These are phyloP conservation scores for Agrypnia vestita DNA, from an alignment of 1,140 invertebrate genomes.

Conservation along the genomic window DNA sequence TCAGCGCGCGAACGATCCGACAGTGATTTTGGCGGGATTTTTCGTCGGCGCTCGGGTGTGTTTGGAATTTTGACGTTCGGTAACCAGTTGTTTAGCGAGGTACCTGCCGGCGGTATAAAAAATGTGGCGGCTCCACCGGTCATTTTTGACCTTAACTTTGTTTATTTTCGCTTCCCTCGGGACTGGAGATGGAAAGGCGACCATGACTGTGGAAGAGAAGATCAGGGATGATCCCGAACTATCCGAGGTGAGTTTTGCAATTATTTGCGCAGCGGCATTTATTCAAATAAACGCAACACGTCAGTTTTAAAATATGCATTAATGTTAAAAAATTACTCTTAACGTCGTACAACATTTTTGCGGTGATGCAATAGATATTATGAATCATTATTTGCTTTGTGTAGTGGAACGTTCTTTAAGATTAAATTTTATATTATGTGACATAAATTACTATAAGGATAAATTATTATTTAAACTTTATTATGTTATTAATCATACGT, in stretches of 20 bases:
- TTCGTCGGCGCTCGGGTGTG: slow-evolving; percentile 31
- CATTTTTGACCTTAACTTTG: slow-evolving; percentile 40
- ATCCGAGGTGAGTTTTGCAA: slow-evolving; percentile 53
- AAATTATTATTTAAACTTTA: no score
- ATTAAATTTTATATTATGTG: no score
- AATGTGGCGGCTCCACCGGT: slow-evolving; percentile 47
- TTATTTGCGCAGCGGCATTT: no score
- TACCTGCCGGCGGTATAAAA: slow-evolving; percentile 35
- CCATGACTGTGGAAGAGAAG: slow-evolving; percentile 54
- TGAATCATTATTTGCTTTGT: no score
- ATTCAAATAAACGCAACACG: no score
- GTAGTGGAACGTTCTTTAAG: no score
- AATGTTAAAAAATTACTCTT: no score
- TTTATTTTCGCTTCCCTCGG: slow-evolving; percentile 42
- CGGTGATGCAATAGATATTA: no score
- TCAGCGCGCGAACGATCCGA: neutral
- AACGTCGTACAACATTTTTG: no score
- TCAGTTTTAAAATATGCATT: no score
- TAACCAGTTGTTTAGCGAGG: slow-evolving; percentile 7
- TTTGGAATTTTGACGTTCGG: slow-evolving; percentile 43
- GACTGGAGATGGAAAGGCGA: slow-evolving; percentile 33
- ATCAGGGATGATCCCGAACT: slow-evolving; percentile 59
- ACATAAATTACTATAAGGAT: no score
- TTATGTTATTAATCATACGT: no score
- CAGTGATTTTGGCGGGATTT: slow-evolving; percentile 31